Percentiles rank a stretch among this genome's conserved stretches.
phyloP scores from a whole-genome alignment of 2,113 vertebrate genomes.

The Hydrochoerus hydrochaeris region DNA sequence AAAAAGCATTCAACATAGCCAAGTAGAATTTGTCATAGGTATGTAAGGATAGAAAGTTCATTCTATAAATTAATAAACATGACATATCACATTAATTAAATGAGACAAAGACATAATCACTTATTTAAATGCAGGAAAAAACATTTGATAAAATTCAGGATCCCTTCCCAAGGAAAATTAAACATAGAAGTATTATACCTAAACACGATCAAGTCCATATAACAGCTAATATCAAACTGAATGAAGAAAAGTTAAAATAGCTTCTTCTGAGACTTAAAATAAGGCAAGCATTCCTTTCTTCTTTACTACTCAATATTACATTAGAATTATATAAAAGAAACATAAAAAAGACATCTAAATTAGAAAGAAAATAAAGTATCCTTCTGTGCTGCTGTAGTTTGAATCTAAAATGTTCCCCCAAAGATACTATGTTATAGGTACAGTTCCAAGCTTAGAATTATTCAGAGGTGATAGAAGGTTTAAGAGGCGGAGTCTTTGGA shows the following conservation, averaged over 20 bases:
- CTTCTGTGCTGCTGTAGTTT: not conserved
- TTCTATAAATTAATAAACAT: not conserved
- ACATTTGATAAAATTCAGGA: not conserved
- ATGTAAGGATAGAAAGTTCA: not conserved
- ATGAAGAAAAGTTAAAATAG: not conserved
- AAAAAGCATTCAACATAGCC: not conserved
- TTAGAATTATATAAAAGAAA: not conserved
- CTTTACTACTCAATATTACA: too few relatives aligned
- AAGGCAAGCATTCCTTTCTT: not conserved
- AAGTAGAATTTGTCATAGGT: not conserved
- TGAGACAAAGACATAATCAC: not conserved
- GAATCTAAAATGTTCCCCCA: not conserved
- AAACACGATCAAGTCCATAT: not conserved
- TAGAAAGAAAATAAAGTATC: not conserved
- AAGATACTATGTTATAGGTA: not conserved
- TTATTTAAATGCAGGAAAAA: not conserved
- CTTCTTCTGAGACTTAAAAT: not conserved
- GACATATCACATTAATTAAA: not conserved
- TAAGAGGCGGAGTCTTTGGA: not conserved
- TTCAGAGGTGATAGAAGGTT: not conserved
- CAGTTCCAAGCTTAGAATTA: not conserved
- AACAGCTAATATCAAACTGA: not conserved
- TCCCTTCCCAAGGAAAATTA: not conserved
- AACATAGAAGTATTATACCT: not conserved
- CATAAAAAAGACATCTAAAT: too few relatives aligned